Evolutionary conservation across 2,797 vertebrate genomes (phyloP).

Genomic region (Telmatherina bonti): DNA sequence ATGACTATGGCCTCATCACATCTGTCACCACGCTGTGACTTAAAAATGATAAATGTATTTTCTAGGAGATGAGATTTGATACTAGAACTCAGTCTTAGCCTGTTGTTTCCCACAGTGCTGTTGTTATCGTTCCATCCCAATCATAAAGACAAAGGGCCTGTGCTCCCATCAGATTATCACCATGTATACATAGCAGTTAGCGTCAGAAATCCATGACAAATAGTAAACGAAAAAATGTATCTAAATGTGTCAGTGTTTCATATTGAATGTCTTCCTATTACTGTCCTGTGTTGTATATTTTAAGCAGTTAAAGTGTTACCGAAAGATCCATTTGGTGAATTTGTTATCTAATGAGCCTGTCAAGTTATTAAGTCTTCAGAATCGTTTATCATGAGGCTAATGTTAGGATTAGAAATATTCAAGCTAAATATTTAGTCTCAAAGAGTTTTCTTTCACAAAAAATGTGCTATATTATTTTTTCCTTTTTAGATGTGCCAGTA

Average conservation of each 20-base stretch:
- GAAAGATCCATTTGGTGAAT: conserved; percentile 16
- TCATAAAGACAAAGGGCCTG: conserved; percentile 56
- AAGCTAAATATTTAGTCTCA: conserved; percentile 18
- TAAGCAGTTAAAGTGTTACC: conserved; percentile 39
- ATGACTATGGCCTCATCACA: neutral
- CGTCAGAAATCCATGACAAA: conserved; percentile 60
- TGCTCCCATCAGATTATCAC: conserved; percentile 45
- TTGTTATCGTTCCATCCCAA: conserved; percentile 51
- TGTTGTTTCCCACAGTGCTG: conserved; percentile 14
- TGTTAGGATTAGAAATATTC: conserved; percentile 16
- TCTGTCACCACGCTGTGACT: neutral
- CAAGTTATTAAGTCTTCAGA: conserved; percentile 17
- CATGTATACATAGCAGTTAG: conserved; percentile 41
- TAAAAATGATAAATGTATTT: conserved; percentile 1
- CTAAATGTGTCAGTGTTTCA: conserved; percentile 70
- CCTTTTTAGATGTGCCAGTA: conserved; percentile 9
- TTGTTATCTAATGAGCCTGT: conserved; percentile 29
- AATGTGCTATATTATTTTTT: neutral
- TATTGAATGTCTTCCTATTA: conserved; percentile 74
- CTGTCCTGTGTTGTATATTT: conserved; percentile 55
- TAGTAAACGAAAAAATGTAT: conserved; percentile 64
- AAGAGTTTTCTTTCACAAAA: conserved; percentile 8
- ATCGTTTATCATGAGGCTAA: conserved; percentile 7
- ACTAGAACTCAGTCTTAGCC: neutral
- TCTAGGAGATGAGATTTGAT: neutral